Evolutionary conservation across 2,113 vertebrate genomes (phyloP), one percentile per base, ranked within the genome.

Genomic region (Calidris pugnax): DNA sequence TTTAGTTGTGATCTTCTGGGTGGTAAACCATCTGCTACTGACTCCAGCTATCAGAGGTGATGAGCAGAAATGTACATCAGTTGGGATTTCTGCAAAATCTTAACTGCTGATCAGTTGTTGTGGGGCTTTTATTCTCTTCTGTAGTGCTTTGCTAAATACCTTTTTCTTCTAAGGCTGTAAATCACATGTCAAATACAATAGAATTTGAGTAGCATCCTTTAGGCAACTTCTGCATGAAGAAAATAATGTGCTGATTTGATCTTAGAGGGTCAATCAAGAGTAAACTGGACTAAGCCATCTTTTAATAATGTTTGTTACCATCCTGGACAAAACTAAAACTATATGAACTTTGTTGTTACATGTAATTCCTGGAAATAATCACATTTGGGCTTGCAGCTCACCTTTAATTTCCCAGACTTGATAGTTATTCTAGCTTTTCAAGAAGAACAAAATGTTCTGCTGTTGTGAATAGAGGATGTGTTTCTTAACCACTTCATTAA

Each of bases 401-500:
- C 64, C 66, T 93, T 75, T 84, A 62, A 59, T 89, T 93, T 96
- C 79, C 64, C 45, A 66, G 53, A 39, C 68, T 90, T 76, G 48
- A 66, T 62, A 87, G 59, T 90, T 80, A 53, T 60, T 85, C n/a
- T 92, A 28, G 48, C 66, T 92, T 91, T 91, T 92, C 2, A 51
- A 85, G 53, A 75, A 1, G 35, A 89, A 92, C 88, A 93, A 62
- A 97, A 81, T 85, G 66, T 95, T 89, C 66, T 81, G 71, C 45
- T 89, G 32, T 83, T 95, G 59, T 32, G 68, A 88, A 90, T 84
- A 96, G 64, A 88, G 51, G 68, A 95, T 89, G 32, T 91, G 53
- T 94, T 95, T 91, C 77, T 97, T 93, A 92, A 92, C 74, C 57
- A 69, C 69, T 89, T 96, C 56, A 86, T 92, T 84, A 90, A 95